phyloP scores from a whole-genome alignment of 2,888 invertebrate genomes.

The Melangyna quadrimaculata region DNA sequence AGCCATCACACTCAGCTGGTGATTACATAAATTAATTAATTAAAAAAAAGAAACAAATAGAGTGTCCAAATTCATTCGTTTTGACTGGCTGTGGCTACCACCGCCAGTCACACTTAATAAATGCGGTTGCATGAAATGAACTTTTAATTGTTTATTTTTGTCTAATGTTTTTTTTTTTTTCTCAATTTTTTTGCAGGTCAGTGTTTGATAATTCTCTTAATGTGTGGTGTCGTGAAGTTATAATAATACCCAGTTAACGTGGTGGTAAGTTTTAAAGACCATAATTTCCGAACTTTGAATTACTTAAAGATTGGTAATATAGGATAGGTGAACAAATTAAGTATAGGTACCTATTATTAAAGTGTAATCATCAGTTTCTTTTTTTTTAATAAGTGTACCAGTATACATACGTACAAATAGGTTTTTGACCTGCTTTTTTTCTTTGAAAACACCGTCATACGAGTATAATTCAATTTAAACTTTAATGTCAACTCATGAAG shows the following conservation, averaged over 20 bases:
- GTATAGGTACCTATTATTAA: slow-evolving; percentile 40
- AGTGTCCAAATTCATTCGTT: slow-evolving; percentile 31
- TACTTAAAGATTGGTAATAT: slow-evolving; percentile 1
- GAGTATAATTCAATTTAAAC: slow-evolving; percentile 20
- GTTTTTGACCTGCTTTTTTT: not conserved
- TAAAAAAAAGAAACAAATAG: slow-evolving; percentile 16
- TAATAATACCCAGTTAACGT: slow-evolving; percentile 12
- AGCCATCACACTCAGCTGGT: slow-evolving; percentile 43
- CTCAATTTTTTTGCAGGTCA: slow-evolving; percentile 53
- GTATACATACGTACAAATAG: too few relatives aligned
- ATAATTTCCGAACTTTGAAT: not conserved
- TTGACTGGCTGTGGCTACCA: not conserved
- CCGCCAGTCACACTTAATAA: slow-evolving; percentile 10
- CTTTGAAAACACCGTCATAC: not conserved
- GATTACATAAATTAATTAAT: slow-evolving; percentile 63
- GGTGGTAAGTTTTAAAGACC: slow-evolving; percentile 39
- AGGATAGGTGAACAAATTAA: not conserved
- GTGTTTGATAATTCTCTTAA: slow-evolving; percentile 48
- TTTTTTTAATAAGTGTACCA: not conserved
- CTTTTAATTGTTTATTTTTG: slow-evolving; percentile 20
- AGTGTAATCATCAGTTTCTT: slow-evolving; percentile 31
- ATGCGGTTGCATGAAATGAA: slow-evolving; percentile 26
- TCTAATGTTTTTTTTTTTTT: slow-evolving; percentile 11
- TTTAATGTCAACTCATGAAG: slow-evolving; percentile 25
- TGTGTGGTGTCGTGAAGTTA: slow-evolving; percentile 50